Base-by-base conservation (phyloP, 2,888 invertebrate genomes). In the Ectemnius continuus region DNA sequence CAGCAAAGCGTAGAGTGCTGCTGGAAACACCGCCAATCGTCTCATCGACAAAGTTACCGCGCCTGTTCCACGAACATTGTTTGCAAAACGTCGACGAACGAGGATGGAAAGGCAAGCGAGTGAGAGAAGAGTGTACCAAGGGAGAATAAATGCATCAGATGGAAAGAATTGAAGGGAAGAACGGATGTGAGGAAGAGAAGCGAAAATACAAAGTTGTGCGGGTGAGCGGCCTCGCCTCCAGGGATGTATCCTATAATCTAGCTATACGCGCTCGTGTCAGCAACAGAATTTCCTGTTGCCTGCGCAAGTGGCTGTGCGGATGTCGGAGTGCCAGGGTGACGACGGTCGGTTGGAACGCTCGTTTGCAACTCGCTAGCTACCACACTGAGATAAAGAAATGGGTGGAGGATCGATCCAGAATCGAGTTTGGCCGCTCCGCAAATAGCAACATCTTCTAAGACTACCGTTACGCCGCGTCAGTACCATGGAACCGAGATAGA, bases 11-110 rank as follows among this genome's bases (percentile, higher is more conserved):
- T 75, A 78, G 71, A 73, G 76, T 82, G 82, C 79, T 80, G 36
- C 36, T 78, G 81, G 84, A 84, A 85, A 84, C 82, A 86, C 70
- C 71, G 75, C 67, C 72, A 77, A 75, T 79, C 76, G 80, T 82
- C 79, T 64, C 71, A 26, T 8, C 8, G 74, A 69, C 63, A 80
- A 84, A 84, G 84, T 85, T 77, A 75, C 75, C 73, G 67, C 56
- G 52, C 60, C 52, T 81, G 79, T 76, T 81, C 76, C 81, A 76
- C 73, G 71, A 76, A 59, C 60, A 63, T 65, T 76, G 79, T 76
- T 79, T 79, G 68, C 70, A 61, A 69, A 45, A 46, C 16, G 67
- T 46, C 52, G 63, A 36, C 11, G 36, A 36, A 11, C 4, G 36
- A 36, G 36, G 8, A 1, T 36, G 8, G 36, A 36, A 36, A 2